These are phyloP conservation scores for Amphipyra tragopoginis DNA, from an alignment of 2,888 invertebrate genomes.

Conservation along the genomic window DNA sequence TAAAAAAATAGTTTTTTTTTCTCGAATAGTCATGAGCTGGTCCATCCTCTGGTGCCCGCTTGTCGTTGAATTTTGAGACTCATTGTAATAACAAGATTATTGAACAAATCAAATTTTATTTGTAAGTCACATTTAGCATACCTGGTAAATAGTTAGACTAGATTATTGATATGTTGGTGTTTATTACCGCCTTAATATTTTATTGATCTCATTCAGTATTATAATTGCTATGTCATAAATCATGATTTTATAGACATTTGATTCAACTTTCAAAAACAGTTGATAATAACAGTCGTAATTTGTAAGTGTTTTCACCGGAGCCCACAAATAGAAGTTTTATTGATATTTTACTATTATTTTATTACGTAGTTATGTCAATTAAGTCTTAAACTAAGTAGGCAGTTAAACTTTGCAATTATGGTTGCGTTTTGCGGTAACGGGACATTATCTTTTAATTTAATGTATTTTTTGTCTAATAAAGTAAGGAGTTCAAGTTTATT, in stretches of 20 bases:
- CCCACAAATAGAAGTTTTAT: conserved; percentile 53
- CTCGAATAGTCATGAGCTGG: too few species aligned
- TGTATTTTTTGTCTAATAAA: conserved; percentile 37
- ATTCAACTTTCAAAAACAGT: not conserved
- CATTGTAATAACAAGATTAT: too few species aligned
- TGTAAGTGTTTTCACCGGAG: conserved; percentile 29
- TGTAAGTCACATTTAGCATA: too few species aligned
- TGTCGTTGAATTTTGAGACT: too few species aligned
- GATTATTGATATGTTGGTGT: too few species aligned
- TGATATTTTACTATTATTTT: conserved; percentile 51
- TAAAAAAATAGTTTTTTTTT: too few species aligned
- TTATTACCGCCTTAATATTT: too few species aligned
- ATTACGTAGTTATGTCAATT: conserved; percentile 42
- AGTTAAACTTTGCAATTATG: conserved; percentile 45
- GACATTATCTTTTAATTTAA: conserved; percentile 13
- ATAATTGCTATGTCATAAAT: too few species aligned
- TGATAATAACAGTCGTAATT: conserved; percentile 15
- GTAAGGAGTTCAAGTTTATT: conserved; percentile 17
- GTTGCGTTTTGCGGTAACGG: conserved; percentile 16
- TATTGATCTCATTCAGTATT: too few species aligned
- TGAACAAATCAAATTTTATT: too few species aligned
- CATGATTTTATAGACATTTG: not conserved
- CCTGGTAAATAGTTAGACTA: too few species aligned
- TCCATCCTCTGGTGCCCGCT: too few species aligned
- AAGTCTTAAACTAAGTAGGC: conserved; percentile 38